These are phyloP conservation scores for Zeugodacus cucurbitae DNA, from an alignment of 1,140 invertebrate species.

Conservation along the genomic window DNA sequence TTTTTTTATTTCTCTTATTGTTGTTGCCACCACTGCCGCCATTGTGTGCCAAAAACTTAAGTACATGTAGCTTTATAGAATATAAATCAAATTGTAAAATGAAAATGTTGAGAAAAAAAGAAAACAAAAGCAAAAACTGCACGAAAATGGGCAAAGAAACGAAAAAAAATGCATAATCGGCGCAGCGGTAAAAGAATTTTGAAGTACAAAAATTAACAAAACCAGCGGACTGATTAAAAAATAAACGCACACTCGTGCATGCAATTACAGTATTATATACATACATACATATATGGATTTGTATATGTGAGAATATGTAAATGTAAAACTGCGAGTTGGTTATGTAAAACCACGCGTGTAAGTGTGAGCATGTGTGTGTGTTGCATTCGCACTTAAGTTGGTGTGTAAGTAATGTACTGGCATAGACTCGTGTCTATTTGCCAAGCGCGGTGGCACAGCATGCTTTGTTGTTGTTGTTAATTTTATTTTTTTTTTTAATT, in stretches of 20 bases:
- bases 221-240: neutral
- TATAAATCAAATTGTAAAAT: conserved; percentile 36
- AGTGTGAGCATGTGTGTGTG: neutral
- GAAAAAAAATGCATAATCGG: neutral
- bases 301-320: neutral
- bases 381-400: neutral
- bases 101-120: neutral
- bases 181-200: neutral
- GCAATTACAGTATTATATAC: neutral
- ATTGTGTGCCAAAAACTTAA: conserved; percentile 26
- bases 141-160: neutral
- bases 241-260: neutral
- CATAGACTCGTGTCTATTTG: conserved; percentile 7
- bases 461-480: neutral
- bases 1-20: neutral
- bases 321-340: no score
- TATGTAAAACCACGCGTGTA: neutral
- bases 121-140: neutral
- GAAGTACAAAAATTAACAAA: conserved; percentile 14
- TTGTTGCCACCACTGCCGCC: neutral
- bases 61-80: conserved; percentile 19
- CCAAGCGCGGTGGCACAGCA: neutral
- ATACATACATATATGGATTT: neutral
- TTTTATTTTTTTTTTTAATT: neutral
- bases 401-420: neutral